Base-by-base conservation (phyloP, 2,888 invertebrate species). In the Drymonia ruficornis region DNA sequence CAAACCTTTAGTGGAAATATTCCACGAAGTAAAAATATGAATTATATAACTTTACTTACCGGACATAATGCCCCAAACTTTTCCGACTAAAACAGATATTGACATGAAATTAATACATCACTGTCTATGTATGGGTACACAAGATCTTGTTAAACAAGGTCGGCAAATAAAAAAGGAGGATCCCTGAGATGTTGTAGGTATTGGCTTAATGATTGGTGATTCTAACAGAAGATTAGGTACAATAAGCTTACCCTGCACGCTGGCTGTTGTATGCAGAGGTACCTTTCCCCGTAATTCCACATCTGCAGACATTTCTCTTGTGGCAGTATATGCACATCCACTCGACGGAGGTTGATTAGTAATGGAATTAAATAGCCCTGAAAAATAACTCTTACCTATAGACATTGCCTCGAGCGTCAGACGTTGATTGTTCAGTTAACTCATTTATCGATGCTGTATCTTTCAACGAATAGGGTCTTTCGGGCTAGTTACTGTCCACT, bases 321-420 rank as follows among this genome's bases (percentile, higher is more conserved):
- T 0, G 80, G 76, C 50, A 87, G 45, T n/a, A 91, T 49, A 0
- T 52, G 63, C 1, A 84, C 80, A 0, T 82, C 78, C 59, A 89
- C 67, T 5, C 78, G 73, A 8, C 64, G 75, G 11, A 86, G 65
- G 0, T 80, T 1, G n/a, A 89, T 78, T 44, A 90, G 65, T 51
- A 91, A 59, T 6, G 91, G 91, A 38, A 91, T 67, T 42, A 91
- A 66, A 59, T 78, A 91, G 1, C 88, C 89, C 91, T 91, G 72
- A 38, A 82, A 78, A 34, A 34, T 29, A 43, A 16, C 8, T 23
- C 29, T 44, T 11, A 31, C 11, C 12, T 11, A 6, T 6, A 23
- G 23, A 23, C 23, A 23, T 4, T 6, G 23, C 6, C 6, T 2
- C 23, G 23, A 23, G 23, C 23, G 23, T 23, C 23, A 4, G 6